Conservation (phyloP, 2,888 invertebrate species). For the Sylvicola fuscatus region DNA sequence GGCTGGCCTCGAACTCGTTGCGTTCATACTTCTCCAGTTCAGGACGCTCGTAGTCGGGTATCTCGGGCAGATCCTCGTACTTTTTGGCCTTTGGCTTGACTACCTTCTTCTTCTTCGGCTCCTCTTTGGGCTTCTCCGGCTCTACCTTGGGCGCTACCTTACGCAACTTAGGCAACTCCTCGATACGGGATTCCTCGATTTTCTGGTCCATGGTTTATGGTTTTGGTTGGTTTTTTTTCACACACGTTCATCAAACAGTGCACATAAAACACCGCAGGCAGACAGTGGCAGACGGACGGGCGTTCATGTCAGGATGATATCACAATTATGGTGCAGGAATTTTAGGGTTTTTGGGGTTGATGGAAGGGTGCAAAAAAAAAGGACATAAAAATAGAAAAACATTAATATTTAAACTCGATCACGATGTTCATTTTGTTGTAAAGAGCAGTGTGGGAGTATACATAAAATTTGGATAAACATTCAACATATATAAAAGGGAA, state of each 20-base stretch:
- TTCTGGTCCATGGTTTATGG: constrained; percentile 12
- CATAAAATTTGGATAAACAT: too few relatives aligned
- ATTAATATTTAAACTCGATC: too few relatives aligned
- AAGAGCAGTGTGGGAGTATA: too few relatives aligned
- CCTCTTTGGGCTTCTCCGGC: constrained; percentile 17
- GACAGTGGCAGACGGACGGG: too few relatives aligned
- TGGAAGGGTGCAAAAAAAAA: too few relatives aligned
- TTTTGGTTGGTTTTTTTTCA: constrained; percentile 6
- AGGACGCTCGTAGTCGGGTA: constrained; percentile 55
- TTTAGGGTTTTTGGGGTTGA: too few relatives aligned
- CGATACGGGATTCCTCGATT: constrained; percentile 16
- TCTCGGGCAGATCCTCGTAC: constrained; percentile 38
- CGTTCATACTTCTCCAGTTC: constrained; percentile 48
- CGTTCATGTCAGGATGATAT: too few relatives aligned
- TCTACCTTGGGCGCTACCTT: constrained; percentile 17
- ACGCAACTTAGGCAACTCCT: constrained; percentile 21
- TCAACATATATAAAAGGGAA: too few relatives aligned
- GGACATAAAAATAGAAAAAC: too few relatives aligned
- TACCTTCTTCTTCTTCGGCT: constrained; percentile 13
- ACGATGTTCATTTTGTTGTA: too few relatives aligned
- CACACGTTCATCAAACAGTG: constrained; percentile 1
- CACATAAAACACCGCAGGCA: neutral
- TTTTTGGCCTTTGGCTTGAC: constrained; percentile 23
- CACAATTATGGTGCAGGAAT: too few relatives aligned
- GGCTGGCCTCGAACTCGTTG: constrained; percentile 23